These are phyloP conservation scores for Myrmecobius fasciatus DNA, from an alignment of 2,113 vertebrate species.

Conservation along the genomic window DNA sequence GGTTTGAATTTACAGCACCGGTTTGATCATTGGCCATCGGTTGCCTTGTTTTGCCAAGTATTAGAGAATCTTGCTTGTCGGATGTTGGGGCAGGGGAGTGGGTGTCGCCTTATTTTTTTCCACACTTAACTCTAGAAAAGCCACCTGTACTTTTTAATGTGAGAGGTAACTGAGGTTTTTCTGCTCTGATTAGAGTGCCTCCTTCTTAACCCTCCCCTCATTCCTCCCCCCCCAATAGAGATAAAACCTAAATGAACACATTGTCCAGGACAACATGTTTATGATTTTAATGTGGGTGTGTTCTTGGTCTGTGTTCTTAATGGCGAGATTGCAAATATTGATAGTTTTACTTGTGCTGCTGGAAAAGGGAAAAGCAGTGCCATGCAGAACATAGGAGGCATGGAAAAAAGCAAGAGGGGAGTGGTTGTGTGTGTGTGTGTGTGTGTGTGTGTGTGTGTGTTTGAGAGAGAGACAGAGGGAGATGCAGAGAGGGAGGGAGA, in stretches of 20 bases:
- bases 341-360: slow-evolving; percentile 57
- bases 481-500: too few species aligned
- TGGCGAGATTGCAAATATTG: slow-evolving; percentile 60
- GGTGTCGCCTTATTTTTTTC: not conserved
- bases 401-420: not conserved
- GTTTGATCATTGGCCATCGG: slow-evolving; percentile 62
- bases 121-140: slow-evolving; percentile 52
- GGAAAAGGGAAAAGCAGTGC: not conserved
- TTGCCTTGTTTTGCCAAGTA: slow-evolving; percentile 66
- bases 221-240: slow-evolving; percentile 51
- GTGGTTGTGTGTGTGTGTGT: not conserved
- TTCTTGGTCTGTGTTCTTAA: slow-evolving; percentile 64
- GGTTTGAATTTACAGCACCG: slow-evolving; percentile 76
- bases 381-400: not conserved
- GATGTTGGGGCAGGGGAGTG: slow-evolving; percentile 2
- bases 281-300: slow-evolving; percentile 48
- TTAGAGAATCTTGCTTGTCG: slow-evolving; percentile 70
- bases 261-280: slow-evolving; percentile 55
- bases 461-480: too few species aligned
- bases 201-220: slow-evolving; percentile 21
- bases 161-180: slow-evolving; percentile 55
- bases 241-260: slow-evolving; percentile 58
- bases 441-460: too few species aligned
- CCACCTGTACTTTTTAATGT: slow-evolving; percentile 54
- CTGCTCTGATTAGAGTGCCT: slow-evolving; percentile 44